These are phyloP conservation scores for Epinephelus lanceolatus DNA, from an alignment of 2,113 vertebrate species.

Conservation along the genomic window DNA sequence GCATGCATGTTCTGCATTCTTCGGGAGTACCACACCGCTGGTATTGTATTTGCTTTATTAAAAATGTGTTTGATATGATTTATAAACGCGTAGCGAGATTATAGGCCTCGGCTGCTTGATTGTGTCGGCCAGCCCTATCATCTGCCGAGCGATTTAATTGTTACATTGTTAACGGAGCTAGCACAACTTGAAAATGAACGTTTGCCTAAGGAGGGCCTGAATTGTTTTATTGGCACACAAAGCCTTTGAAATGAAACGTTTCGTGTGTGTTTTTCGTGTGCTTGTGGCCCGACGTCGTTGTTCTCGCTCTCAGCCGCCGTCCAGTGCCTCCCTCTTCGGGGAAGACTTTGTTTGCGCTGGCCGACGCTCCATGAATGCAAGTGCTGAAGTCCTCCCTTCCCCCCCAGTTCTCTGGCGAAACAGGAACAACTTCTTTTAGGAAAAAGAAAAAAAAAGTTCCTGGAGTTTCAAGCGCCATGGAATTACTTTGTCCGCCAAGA, in stretches of 20 bases:
- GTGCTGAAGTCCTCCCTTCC: constrained; percentile 86
- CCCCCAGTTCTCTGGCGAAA: constrained; percentile 86
- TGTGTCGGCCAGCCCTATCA: constrained; percentile 77
- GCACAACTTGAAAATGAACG: constrained; percentile 76
- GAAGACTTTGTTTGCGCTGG: constrained; percentile 86
- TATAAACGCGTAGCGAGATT: constrained; percentile 63
- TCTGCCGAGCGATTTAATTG: constrained; percentile 80
- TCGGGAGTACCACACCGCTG: constrained; percentile 71
- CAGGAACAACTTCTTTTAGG: constrained; percentile 90
- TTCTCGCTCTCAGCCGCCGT: constrained; percentile 77
- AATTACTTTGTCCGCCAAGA: constrained; percentile 82
- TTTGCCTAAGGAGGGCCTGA: constrained; percentile 50
- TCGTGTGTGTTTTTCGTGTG: constrained; percentile 44
- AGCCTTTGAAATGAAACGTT: constrained; percentile 21
- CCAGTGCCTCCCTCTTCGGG: constrained; percentile 83
- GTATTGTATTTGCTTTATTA: constrained; percentile 75
- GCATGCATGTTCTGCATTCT: constrained; percentile 81
- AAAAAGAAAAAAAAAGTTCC: constrained; percentile 83
- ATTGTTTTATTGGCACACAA: constrained; percentile 57
- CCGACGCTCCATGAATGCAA: constrained; percentile 84
- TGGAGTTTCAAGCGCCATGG: constrained; percentile 87
- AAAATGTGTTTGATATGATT: constrained; percentile 68
- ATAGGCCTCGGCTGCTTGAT: constrained; percentile 78
- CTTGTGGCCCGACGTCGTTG: constrained; percentile 73
- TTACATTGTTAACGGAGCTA: constrained; percentile 81